Conservation (phyloP, 2,797 vertebrate genomes). For the Ambastaia sidthimunki region DNA sequence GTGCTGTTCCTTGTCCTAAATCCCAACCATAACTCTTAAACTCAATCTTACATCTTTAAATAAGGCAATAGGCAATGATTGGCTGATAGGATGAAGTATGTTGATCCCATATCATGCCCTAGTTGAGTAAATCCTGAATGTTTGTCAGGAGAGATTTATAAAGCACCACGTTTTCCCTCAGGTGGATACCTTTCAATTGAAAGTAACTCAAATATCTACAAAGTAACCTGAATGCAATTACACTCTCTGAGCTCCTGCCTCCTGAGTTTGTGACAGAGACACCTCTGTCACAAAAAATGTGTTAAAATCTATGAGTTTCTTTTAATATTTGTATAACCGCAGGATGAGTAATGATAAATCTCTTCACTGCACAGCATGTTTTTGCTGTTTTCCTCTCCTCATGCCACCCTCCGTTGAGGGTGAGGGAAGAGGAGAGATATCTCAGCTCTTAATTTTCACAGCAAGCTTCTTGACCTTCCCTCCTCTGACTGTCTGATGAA, state of each 20-base stretch:
- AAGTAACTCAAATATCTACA: neutral
- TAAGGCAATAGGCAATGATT: neutral
- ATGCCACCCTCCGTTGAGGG: slow-evolving; percentile 20
- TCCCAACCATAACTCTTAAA: neutral
- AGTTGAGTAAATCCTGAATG: neutral
- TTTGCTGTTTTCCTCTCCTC: slow-evolving; percentile 41
- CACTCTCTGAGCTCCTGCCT: neutral
- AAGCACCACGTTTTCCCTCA: neutral
- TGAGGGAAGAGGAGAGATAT: slow-evolving; percentile 15
- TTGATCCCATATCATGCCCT: neutral
- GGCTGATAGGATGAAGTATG: neutral
- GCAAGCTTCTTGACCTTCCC: slow-evolving; percentile 28
- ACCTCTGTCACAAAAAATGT: slow-evolving; percentile 34
- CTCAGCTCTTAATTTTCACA: slow-evolving; percentile 34
- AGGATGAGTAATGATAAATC: slow-evolving; percentile 49
- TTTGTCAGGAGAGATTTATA: neutral
- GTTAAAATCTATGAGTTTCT: neutral
- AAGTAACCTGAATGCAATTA: neutral
- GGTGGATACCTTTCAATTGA: neutral
- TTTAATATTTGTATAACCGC: slow-evolving; percentile 9
- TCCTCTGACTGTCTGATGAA: slow-evolving; percentile 41
- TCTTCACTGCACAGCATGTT: slow-evolving; percentile 38
- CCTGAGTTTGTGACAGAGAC: neutral
- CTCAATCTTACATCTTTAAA: neutral
- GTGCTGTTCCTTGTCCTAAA: neutral